Evolutionary conservation across 1,140 invertebrate genomes (phyloP).

Genomic region (Rhynchophorus ferrugineus): DNA sequence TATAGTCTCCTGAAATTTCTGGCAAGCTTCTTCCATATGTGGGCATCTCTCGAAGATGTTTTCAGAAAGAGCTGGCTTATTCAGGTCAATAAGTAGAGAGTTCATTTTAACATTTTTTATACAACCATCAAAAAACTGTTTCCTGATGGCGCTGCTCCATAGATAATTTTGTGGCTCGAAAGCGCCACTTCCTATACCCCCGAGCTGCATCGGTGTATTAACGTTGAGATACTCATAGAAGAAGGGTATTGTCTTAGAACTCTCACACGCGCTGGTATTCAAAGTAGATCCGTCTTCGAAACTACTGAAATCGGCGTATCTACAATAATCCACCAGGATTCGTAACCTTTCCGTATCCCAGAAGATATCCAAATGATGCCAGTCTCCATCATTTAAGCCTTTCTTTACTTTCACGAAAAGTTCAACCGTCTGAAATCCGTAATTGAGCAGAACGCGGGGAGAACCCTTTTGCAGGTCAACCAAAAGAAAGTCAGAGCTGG

Average conservation of each 20-base stretch:
- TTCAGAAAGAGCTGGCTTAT: not conserved
- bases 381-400: conserved; percentile 84
- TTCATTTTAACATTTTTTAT: not conserved
- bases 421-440: conserved; percentile 88
- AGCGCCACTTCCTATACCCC: not conserved
- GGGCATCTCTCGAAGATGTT: not conserved
- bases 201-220: not conserved
- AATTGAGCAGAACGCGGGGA: conserved; percentile 84
- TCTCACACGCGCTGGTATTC: not conserved
- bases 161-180: not conserved
- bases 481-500: conserved; percentile 89
- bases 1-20: not conserved
- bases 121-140: conserved; percentile 1
- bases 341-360: not conserved
- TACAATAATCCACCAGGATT: not conserved
- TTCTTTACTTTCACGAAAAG: conserved; percentile 79
- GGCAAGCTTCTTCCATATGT: not conserved
- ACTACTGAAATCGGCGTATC: not conserved
- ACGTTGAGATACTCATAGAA: not conserved
- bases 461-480: conserved; percentile 85
- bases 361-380: conserved; percentile 55
- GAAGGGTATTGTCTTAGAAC: not conserved
- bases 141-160: not conserved
- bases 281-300: not conserved
- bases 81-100: not conserved